Conservation (phyloP, 2,888 invertebrate species). For the Acleris emargana region DNA sequence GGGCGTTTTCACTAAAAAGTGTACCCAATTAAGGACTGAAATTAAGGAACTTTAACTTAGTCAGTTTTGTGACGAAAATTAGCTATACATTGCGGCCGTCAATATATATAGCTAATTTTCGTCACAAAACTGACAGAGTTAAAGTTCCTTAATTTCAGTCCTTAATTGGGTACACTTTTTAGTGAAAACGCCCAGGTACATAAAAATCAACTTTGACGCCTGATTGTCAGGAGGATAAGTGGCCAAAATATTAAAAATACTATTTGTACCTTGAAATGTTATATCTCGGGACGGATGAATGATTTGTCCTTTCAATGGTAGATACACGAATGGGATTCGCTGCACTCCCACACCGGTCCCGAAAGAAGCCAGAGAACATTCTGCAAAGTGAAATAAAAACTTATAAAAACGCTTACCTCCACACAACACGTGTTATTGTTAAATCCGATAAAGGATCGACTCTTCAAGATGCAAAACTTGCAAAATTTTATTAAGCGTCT, state of each 20-base stretch:
- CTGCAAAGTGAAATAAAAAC: conserved; percentile 74
- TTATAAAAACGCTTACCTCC: conserved; percentile 36
- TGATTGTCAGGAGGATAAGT: no score
- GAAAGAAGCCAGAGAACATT: conserved; percentile 92
- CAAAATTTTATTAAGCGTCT: conserved; percentile 41
- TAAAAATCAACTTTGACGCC: no score
- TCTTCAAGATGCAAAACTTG: conserved; percentile 32
- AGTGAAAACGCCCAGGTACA: no score
- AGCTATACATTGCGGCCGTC: no score
- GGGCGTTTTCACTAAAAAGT: no score
- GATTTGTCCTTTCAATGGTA: conserved; percentile 93
- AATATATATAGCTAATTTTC: no score
- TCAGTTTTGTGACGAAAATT: no score
- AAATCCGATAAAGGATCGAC: conserved; percentile 42
- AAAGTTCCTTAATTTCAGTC: no score
- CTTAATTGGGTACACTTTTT: no score
- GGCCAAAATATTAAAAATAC: conserved; percentile 22
- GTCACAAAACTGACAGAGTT: no score
- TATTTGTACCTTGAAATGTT: conserved; percentile 87
- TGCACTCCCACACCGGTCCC: conserved; percentile 87
- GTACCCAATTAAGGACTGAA: no score
- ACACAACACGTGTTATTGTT: conserved; percentile 45
- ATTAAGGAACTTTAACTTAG: no score
- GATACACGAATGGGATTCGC: conserved; percentile 92
- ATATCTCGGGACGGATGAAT: conserved; percentile 95